phyloP scores from a whole-genome alignment of 92 coral and sea anemone species.

The Porites evermanni region DNA sequence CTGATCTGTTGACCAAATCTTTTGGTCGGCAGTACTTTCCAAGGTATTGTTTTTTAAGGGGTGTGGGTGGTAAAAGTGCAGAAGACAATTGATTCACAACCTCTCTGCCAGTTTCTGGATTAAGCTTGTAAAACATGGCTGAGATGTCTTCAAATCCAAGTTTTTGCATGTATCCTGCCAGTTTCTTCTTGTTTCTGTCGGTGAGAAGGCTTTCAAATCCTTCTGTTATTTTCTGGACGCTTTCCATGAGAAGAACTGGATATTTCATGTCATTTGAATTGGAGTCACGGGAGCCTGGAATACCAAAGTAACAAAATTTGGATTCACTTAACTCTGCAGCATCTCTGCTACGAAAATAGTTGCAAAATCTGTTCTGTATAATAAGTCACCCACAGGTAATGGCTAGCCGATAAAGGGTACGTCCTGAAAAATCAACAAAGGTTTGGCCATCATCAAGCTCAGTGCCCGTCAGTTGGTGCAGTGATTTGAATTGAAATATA shows the following conservation, averaged over 20 bases:
- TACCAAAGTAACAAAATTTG: no score
- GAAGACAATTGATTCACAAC: background rate
- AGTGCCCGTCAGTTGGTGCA: no score
- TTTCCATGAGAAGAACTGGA: conserved; percentile 48
- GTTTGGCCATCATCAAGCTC: no score
- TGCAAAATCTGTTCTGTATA: no score
- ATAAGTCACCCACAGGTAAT: no score
- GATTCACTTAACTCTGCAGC: no score
- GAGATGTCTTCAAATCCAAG: conserved; percentile 75
- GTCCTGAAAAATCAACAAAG: no score
- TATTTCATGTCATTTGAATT: conserved; percentile 25
- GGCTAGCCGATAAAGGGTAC: no score
- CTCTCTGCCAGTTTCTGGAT: background rate
- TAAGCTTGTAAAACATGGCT: conserved; percentile 1
- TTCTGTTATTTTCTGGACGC: conserved; percentile 39
- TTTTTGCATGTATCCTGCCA: conserved; percentile 54
- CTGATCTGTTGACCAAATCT: no score
- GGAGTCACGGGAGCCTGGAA: conserved; percentile 5
- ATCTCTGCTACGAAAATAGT: no score
- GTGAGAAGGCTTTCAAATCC: conserved; percentile 23
- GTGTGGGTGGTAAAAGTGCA: background rate
- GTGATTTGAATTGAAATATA: no score
- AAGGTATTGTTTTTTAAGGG: background rate
- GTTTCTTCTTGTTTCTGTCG: conserved; percentile 43
- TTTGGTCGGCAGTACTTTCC: no score